Evolutionary conservation across 2,797 vertebrate species (phyloP), one percentile per base, ranked within the genome.

Genomic region (Urophycis tenuis): DNA sequence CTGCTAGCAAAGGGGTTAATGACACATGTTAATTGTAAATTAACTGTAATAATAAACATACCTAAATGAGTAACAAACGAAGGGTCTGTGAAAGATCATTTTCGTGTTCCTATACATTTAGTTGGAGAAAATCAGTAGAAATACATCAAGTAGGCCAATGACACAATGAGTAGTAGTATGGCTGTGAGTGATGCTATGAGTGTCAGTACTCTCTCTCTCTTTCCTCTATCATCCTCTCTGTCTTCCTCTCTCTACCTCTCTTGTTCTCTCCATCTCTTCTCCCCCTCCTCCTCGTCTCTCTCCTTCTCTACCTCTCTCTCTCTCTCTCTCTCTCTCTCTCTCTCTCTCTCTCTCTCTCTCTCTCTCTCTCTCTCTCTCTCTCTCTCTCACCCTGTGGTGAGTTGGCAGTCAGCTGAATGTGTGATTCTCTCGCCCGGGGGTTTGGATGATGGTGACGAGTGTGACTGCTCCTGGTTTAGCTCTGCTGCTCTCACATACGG

Each of bases 321-420:
- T 34, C n/a, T 41, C 9, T 67, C 15, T 19, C 60, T 74, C 39
- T 71, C 64, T 34, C 45, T 36, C 60, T 73, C 10, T 22, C 30
- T 14, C 33, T 2, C 2, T n/a, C n/a, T n/a, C n/a, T n/a, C n/a
- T n/a, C n/a, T n/a, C n/a, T n/a, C 78, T 64, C 75, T 75, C 75
- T 77, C 81, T 71, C 75, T 72, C 75, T 80, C 84, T 81, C 87
- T 78, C 80, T 77, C 81, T 15, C 69, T 30, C 75, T 78, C 45
- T 75, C 85, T 75, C 81, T 10, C 83, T 73, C 76, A 77, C 78
- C 39, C 74, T 80, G 83, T 0, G 75, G 82, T 82, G 83, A 88
- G 80, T 88, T 85, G 87, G 85, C 86, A 89, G 84, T 87, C 83
- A 45, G 39, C 78, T 60, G 45, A 53, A 41, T 3, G 6, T 60